Percentiles rank a stretch among this genome's conserved stretches.
phyloP scores from a whole-genome alignment of 2,888 invertebrate species.

The Rotaria macrura region DNA sequence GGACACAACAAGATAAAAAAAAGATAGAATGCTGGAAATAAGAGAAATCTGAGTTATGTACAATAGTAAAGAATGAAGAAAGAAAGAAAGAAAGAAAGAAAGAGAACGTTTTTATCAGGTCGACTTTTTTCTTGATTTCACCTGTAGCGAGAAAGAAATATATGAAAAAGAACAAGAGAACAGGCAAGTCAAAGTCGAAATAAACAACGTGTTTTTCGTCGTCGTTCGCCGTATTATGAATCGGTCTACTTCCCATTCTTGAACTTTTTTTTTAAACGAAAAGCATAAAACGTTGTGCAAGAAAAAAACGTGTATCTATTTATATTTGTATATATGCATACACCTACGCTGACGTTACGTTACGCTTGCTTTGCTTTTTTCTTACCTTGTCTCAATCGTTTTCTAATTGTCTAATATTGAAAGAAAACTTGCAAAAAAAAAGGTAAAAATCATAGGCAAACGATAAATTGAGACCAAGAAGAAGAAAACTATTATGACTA shows the following conservation, averaged over 20 bases:
- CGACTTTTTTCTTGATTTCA: neutral
- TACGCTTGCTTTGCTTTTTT: neutral
- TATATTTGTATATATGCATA: too few relatives aligned
- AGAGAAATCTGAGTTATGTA: neutral
- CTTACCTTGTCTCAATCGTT: neutral
- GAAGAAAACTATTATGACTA: neutral
- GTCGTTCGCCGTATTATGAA: neutral
- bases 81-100: neutral
- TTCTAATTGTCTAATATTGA: neutral
- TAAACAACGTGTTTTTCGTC: conserved; percentile 2
- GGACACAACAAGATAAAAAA: neutral
- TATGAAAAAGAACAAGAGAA: neutral
- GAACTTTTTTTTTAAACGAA: neutral
- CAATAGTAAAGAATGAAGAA: neutral
- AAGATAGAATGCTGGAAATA: neutral
- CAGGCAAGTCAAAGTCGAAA: neutral
- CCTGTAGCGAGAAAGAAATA: neutral
- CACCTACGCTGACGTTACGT: neutral
- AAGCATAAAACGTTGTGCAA: neutral
- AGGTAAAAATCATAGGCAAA: neutral
- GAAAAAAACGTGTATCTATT: neutral
- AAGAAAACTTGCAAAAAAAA: neutral
- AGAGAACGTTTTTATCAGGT: neutral
- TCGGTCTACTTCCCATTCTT: neutral
- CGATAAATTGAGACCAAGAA: neutral